Evolutionary conservation across 2,888 invertebrate genomes (phyloP).

Genomic region (Maniola hyperantus): DNA sequence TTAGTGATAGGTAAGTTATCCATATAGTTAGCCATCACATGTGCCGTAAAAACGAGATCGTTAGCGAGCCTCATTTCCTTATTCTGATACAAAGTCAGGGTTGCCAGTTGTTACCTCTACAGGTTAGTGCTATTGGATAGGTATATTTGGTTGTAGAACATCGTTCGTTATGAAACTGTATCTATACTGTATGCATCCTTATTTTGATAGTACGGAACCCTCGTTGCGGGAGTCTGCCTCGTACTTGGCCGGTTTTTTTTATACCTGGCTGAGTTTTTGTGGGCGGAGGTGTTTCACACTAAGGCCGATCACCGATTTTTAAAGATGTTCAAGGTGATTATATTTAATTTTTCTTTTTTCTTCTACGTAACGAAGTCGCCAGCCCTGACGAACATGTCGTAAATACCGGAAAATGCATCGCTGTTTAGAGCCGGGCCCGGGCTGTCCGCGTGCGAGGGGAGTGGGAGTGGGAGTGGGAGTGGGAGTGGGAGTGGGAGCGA

Average conservation of each 20-base stretch:
- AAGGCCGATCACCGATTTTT: no score
- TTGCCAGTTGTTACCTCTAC: neutral
- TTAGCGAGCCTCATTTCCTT: slow-evolving; percentile 61
- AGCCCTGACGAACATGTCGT: slow-evolving; percentile 38
- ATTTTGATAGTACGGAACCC: no score
- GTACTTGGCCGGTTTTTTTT: no score
- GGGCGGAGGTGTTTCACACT: no score
- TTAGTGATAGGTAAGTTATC: no score
- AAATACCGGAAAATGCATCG: slow-evolving; percentile 52
- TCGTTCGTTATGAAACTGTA: no score
- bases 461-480: no score
- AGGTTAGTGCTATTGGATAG: neutral
- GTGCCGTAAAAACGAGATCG: slow-evolving; percentile 44
- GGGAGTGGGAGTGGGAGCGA: neutral
- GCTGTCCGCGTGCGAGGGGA: slow-evolving; percentile 22
- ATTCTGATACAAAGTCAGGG: slow-evolving; percentile 46
- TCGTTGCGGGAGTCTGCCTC: no score
- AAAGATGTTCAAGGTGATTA: no score
- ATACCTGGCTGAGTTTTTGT: no score
- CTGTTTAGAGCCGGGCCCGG: slow-evolving; percentile 40
- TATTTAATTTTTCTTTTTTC: neutral
- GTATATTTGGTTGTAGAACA: neutral
- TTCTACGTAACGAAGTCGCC: neutral
- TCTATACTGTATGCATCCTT: no score
- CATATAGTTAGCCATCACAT: slow-evolving; percentile 31